Evolutionary conservation across 2,113 vertebrate genomes (phyloP), one percentile per base, ranked within the genome.

Genomic region (Halcyon senegalensis): DNA sequence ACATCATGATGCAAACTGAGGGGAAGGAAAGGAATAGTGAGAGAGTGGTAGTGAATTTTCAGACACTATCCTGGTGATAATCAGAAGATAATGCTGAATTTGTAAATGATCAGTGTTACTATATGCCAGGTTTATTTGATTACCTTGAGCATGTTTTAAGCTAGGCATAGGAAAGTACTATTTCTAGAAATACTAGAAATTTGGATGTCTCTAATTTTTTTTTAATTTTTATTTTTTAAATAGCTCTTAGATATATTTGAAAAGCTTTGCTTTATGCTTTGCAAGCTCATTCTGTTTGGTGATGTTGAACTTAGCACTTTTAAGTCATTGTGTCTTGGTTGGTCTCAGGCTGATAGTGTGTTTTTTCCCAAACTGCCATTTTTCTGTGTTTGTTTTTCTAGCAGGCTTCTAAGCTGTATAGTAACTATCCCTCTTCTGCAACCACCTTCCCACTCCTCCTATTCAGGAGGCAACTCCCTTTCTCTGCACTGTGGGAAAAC

Each of bases 341-440:
- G 44, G 73, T 68, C 39, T 84, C 83, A 76, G 89, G 78, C 83
- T 89, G 72, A 95, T 62, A 85, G 24, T 51, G 63, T 88, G 79
- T 2, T 75, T 96, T 94, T 89, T 69, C 48, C 73, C 35, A 69
- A 82, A 91, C 31, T 62, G n/a, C n/a, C 14, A 35, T 84, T 94
- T 93, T 87, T 84, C 64, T 43, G 13, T 93, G 44, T 93, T 96
- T 93, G 69, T 87, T 94, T 96, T 96, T 53, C 58, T 89, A 94
- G 44, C 37, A 80, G 60, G 16, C 69, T 93, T 93, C 84, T 44
- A 93, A 92, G 69, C 35, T 84, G 53, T 37, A 43, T 15, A 82
- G 64, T 82, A 79, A 89, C 69, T 60, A 11, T 58, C 44, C 66
- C 13, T 62, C 33, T 90, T 94, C 60, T 81, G 76, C 68, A 90